Conservation (phyloP, 2,113 vertebrate species). For the Larimichthys crocea region DNA sequence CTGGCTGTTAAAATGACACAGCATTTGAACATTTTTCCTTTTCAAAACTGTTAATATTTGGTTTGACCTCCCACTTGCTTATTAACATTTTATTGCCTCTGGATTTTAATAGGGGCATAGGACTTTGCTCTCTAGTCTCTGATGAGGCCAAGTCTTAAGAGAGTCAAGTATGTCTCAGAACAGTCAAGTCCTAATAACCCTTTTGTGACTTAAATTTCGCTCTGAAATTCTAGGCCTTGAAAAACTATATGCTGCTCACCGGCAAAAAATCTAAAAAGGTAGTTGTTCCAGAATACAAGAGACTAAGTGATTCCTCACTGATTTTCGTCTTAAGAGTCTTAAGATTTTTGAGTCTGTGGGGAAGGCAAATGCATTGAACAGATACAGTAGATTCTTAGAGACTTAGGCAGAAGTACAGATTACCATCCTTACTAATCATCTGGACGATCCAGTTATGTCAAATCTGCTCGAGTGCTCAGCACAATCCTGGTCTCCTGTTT, state of each 20-base stretch:
- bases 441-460: constrained; percentile 19
- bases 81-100: not conserved
- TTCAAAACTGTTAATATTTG: not conserved
- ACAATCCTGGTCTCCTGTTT: constrained; percentile 33
- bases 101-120: not conserved
- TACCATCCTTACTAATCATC: constrained; percentile 37
- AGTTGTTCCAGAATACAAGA: constrained; percentile 36
- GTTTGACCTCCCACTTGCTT: not conserved
- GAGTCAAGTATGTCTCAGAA: not conserved
- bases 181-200: not conserved
- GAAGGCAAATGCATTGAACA: constrained; percentile 45
- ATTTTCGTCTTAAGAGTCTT: constrained; percentile 3
- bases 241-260: not conserved
- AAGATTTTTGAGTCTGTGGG: not conserved
- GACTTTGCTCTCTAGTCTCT: not conserved
- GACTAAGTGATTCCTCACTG: constrained; percentile 24
- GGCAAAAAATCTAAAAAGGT: constrained; percentile 22
- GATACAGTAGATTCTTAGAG: constrained; percentile 20
- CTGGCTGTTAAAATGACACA: not conserved
- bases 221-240: not conserved
- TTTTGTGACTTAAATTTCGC: not conserved
- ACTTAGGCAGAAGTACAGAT: constrained; percentile 39
- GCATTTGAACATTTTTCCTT: not conserved
- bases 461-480: constrained; percentile 50
- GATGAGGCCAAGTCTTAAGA: not conserved